A percentile compares a stretch with the other conserved stretches of the same genome.
phyloP scores from a whole-genome alignment of 2,888 invertebrate species.

The Lithophane semibrunnea region DNA sequence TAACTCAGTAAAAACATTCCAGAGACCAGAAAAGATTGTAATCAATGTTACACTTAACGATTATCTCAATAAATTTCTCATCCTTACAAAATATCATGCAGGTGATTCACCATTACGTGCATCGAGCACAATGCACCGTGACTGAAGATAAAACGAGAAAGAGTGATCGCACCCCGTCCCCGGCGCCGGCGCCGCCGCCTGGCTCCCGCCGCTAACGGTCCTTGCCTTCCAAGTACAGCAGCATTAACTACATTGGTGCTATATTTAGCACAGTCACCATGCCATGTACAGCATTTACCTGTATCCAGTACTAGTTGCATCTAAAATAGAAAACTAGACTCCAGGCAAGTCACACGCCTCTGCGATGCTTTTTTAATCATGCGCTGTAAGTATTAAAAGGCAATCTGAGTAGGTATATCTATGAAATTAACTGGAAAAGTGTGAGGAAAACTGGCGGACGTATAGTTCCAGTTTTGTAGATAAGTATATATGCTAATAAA shows the following conservation, averaged over 20 bases:
- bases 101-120: slow-evolving; percentile 61
- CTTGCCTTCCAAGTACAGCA: slow-evolving; percentile 82
- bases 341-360: slow-evolving; percentile 45
- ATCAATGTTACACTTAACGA: slow-evolving; percentile 20
- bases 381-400: slow-evolving; percentile 2
- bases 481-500: background rate
- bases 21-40: slow-evolving; percentile 9
- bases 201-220: slow-evolving; percentile 82
- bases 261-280: slow-evolving; percentile 79
- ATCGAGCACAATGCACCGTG: slow-evolving; percentile 54
- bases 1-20: background rate
- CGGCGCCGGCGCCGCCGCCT: slow-evolving; percentile 73
- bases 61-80: slow-evolving; percentile 44
- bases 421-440: slow-evolving; percentile 9
- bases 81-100: slow-evolving; percentile 52
- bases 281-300: slow-evolving; percentile 57
- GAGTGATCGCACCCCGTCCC: slow-evolving; percentile 74
- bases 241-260: slow-evolving; percentile 75
- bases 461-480: slow-evolving; percentile 26
- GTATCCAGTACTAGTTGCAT: slow-evolving; percentile 52
- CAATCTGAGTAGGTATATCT: background rate
- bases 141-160: slow-evolving; percentile 69
- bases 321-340: slow-evolving; percentile 59
- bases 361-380: slow-evolving; percentile 43
- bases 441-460: slow-evolving; percentile 11